A percentile compares a stretch with the other conserved stretches of the same genome.
phyloP scores from a whole-genome alignment of 1,140 invertebrate genomes.

The Trichogramma pretiosum region DNA sequence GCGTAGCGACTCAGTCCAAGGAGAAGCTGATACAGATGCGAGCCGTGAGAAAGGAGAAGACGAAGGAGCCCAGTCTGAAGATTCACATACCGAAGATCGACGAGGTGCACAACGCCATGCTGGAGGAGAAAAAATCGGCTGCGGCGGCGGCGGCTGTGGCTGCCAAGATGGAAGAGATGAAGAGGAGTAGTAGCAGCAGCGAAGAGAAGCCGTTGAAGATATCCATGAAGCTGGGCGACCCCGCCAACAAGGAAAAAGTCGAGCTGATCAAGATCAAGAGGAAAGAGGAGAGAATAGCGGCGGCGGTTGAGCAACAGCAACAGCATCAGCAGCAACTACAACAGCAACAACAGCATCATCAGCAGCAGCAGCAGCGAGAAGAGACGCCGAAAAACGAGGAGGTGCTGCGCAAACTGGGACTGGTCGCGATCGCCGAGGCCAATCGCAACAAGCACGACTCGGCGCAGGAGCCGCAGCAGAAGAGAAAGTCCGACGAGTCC shows the following conservation, averaged over 20 bases:
- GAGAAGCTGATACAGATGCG: constrained; percentile 33
- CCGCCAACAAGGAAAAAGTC: background rate
- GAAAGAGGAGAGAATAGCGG: background rate
- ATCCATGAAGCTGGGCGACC: background rate
- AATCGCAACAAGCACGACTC: constrained; percentile 13
- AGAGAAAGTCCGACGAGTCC: constrained; percentile 16
- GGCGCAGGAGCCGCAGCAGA: constrained; percentile 9
- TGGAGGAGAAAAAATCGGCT: constrained; percentile 7
- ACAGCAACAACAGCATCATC: too few species aligned
- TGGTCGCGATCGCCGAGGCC: constrained; percentile 33
- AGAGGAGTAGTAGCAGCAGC: background rate
- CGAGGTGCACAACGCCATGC: constrained; percentile 2
- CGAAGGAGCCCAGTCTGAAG: constrained; percentile 22
- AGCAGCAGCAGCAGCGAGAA: too few species aligned
- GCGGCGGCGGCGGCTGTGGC: constrained; percentile 9
- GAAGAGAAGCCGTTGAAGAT: background rate
- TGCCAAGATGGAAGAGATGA: background rate
- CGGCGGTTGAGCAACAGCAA: constrained; percentile 1
- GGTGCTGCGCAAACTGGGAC: constrained; percentile 30
- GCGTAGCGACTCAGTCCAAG: too few species aligned
- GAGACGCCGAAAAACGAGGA: constrained; percentile 31
- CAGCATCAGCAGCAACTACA: too few species aligned
- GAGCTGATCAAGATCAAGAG: background rate
- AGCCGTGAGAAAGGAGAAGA: constrained; percentile 30
- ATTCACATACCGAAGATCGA: constrained; percentile 10